phyloP scores from a whole-genome alignment of 2,888 invertebrate species.

The Hesperia comma region DNA sequence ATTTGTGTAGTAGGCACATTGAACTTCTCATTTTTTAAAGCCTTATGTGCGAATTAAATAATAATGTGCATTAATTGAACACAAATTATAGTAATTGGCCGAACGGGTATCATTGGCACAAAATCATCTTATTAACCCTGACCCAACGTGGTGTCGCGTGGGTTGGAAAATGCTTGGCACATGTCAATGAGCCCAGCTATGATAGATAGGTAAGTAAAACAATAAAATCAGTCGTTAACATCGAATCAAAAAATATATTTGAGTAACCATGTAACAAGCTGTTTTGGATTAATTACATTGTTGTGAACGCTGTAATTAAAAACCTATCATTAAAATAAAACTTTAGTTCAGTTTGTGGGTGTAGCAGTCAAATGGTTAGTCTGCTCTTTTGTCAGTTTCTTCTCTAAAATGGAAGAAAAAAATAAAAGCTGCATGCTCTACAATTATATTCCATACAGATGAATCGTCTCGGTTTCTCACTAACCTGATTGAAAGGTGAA shows the following conservation, averaged over 20 bases:
- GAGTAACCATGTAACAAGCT: too few species aligned
- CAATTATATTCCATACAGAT: not conserved
- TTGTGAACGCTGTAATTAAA: too few species aligned
- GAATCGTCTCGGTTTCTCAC: not conserved
- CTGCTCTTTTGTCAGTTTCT: too few species aligned
- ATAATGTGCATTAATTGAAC: not conserved
- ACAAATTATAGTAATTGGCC: conserved; percentile 8
- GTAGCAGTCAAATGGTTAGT: too few species aligned
- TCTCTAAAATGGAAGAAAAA: too few species aligned
- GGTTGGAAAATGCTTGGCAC: conserved; percentile 17
- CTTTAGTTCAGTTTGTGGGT: too few species aligned
- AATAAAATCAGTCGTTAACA: conserved; percentile 6
- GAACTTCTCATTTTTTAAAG: too few species aligned
- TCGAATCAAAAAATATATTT: not conserved
- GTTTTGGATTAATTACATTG: too few species aligned
- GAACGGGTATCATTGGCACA: conserved; percentile 16
- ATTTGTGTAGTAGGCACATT: too few species aligned
- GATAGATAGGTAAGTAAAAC: not conserved
- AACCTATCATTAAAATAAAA: too few species aligned
- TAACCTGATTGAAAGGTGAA: not conserved
- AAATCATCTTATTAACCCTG: conserved; percentile 19
- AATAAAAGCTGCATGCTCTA: too few species aligned
- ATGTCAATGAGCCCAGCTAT: not conserved
- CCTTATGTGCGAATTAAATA: not conserved
- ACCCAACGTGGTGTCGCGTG: conserved; percentile 9